These are phyloP conservation scores for Ageneiosus marmoratus DNA, from an alignment of 2,113 vertebrate genomes.

Conservation along the genomic window DNA sequence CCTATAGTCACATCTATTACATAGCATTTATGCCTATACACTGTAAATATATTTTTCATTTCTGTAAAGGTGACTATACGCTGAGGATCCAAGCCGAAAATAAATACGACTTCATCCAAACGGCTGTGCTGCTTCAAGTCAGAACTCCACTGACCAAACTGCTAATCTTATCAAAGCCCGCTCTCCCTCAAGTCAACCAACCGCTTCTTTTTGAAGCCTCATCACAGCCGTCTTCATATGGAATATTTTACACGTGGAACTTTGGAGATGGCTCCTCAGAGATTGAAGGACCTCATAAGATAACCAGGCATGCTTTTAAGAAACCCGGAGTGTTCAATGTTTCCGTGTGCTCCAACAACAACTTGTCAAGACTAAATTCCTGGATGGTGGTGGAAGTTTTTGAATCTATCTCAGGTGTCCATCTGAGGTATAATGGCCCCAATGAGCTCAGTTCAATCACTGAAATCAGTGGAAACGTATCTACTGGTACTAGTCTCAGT, in stretches of 20 bases:
- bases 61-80: conserved; percentile 65
- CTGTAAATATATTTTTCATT: neutral
- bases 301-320: conserved; percentile 59
- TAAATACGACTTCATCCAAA: conserved; percentile 53
- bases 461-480: conserved; percentile 61
- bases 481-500: conserved; percentile 61
- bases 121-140: conserved; percentile 55
- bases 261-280: conserved; percentile 66
- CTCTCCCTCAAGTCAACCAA: conserved; percentile 53
- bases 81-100: conserved; percentile 66
- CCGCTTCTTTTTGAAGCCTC: conserved; percentile 62
- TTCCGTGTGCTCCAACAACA: conserved; percentile 69
- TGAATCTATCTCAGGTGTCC: conserved; percentile 67
- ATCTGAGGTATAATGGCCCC: conserved; percentile 56
- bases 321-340: conserved; percentile 68
- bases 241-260: conserved; percentile 66
- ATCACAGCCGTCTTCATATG: conserved; percentile 54
- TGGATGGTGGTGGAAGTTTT: conserved; percentile 62
- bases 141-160: conserved; percentile 61
- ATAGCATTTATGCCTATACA: neutral
- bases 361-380: conserved; percentile 52
- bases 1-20: neutral
- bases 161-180: conserved; percentile 54
- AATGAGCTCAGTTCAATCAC: conserved; percentile 61
- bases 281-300: conserved; percentile 40